These are phyloP conservation scores for Prinia subflava DNA, from an alignment of 2,113 vertebrate species.

Conservation along the genomic window DNA sequence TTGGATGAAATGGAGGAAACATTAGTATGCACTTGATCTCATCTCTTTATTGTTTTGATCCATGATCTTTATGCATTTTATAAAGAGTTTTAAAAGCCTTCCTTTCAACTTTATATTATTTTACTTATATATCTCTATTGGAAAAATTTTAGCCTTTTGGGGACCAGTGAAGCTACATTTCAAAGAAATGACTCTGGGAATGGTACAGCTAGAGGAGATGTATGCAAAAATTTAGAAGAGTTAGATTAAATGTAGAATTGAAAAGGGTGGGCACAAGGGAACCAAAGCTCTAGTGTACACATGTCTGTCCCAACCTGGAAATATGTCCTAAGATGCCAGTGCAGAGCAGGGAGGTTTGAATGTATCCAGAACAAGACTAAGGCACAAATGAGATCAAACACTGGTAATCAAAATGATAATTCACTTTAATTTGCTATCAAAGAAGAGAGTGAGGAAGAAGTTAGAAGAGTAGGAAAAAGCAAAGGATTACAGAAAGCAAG, in stretches of 20 bases:
- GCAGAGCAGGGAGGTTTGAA: rapidly evolving
- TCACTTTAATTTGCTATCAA: background rate
- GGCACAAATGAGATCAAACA: background rate
- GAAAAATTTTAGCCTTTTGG: background rate
- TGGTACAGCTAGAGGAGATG: background rate
- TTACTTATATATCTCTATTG: background rate
- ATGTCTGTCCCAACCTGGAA: background rate
- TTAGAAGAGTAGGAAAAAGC: background rate
- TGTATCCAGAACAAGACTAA: background rate
- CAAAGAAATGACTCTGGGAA: background rate
- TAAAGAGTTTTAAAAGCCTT: background rate
- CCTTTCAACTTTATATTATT: background rate
- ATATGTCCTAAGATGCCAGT: rapidly evolving
- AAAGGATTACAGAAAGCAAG: background rate
- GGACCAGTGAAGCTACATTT: background rate
- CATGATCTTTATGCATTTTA: background rate
- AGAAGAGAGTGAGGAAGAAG: background rate
- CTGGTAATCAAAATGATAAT: background rate
- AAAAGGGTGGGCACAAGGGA: background rate
- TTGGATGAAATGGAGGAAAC: background rate
- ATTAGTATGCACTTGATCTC: background rate
- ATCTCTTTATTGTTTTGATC: background rate
- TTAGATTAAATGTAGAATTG: background rate
- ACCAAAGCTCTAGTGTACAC: background rate
- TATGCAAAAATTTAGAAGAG: background rate